phyloP scores from a whole-genome alignment of 2,888 invertebrate species.

The Candidula unifasciata region DNA sequence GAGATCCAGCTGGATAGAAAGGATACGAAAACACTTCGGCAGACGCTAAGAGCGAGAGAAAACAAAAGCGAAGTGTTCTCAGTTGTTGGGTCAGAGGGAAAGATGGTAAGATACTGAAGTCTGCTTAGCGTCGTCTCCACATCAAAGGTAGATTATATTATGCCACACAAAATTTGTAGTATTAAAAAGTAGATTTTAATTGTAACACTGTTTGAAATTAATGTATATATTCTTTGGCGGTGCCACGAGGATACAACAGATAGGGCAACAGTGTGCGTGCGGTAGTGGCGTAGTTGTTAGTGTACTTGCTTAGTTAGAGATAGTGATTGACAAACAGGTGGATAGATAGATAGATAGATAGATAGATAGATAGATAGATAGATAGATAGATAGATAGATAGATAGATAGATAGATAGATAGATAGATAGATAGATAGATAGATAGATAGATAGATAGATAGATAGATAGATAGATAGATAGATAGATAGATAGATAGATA shows the following conservation, averaged over 20 bases:
- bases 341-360: not conserved
- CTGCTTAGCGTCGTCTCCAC: too few species aligned
- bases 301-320: too few species aligned
- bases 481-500: not conserved
- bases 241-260: too few species aligned
- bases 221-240: too few species aligned
- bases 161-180: too few species aligned
- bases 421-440: not conserved
- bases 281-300: too few species aligned
- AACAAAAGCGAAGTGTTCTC: not conserved
- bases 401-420: not conserved
- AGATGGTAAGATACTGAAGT: too few species aligned
- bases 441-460: too few species aligned
- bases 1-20: not conserved
- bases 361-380: not conserved
- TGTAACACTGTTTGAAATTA: too few species aligned
- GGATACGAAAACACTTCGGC: not conserved
- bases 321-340: not conserved
- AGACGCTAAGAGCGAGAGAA: not conserved
- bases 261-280: too few species aligned
- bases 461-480: not conserved
- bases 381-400: not conserved
- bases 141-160: too few species aligned
- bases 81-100: not conserved
- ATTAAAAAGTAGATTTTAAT: too few species aligned